A percentile compares a stretch with the other conserved stretches of the same genome.
phyloP scores from a whole-genome alignment of 1,140 invertebrate species.

The Calephelis nemesis region DNA sequence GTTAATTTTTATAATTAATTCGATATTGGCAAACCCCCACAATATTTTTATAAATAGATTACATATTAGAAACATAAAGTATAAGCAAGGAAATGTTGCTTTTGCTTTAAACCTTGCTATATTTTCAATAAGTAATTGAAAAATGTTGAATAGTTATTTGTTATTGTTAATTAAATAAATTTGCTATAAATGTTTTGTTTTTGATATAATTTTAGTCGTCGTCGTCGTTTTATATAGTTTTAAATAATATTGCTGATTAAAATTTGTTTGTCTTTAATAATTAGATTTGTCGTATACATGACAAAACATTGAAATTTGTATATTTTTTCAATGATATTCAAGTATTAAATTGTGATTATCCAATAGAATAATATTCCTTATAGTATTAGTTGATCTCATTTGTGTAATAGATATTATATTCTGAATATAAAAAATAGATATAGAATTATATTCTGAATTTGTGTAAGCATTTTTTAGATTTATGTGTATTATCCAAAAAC shows the following conservation, averaged over 20 bases:
- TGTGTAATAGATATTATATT: conserved; percentile 38
- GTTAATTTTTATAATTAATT: conserved; percentile 47
- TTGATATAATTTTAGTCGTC: conserved; percentile 24
- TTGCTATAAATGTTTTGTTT: conserved; percentile 31
- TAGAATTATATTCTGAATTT: conserved; percentile 38
- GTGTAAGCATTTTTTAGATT: conserved; percentile 44
- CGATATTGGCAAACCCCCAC: conserved; percentile 76
- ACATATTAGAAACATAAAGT: conserved; percentile 41
- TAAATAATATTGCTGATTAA: not conserved
- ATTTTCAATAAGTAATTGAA: conserved; percentile 34
- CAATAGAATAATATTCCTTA: conserved; percentile 35
- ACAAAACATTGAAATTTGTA: conserved; percentile 39
- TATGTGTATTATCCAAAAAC: conserved; percentile 46
- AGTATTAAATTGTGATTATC: conserved; percentile 51
- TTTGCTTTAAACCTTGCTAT: conserved; percentile 64
- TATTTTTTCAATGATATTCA: conserved; percentile 53
- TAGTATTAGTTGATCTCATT: conserved; percentile 53
- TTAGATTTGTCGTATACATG: conserved; percentile 7
- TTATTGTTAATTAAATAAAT: conserved; percentile 35
- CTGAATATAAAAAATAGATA: conserved; percentile 32
- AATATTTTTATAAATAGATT: conserved; percentile 56
- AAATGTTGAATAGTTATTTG: conserved; percentile 48
- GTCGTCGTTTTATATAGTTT: not conserved
- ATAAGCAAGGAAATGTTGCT: conserved; percentile 50
- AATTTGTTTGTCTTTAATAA: conserved; percentile 1